A percentile compares a stretch with the other conserved stretches of the same genome.
Evolutionary conservation across 2,113 vertebrate genomes (phyloP).

Genomic region (Oxyura jamaicensis): DNA sequence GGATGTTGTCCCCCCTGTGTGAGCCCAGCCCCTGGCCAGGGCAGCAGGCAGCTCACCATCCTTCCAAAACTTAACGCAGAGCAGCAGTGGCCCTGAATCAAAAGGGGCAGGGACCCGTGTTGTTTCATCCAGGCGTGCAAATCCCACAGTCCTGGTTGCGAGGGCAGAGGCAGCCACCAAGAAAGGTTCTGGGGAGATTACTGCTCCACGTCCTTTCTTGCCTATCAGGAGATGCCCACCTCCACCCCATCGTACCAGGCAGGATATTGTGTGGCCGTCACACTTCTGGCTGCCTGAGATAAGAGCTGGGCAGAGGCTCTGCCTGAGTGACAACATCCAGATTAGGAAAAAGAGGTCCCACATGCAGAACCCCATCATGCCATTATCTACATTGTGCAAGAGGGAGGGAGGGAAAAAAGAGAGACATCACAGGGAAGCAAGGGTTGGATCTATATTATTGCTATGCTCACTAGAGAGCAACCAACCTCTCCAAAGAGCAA

Average conservation of each 20-base stretch:
- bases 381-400: not conserved
- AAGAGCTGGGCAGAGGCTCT: not conserved
- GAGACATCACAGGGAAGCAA: not conserved
- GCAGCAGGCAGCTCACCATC: not conserved
- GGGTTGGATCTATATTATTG: not conserved
- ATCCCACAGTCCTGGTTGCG: rapidly evolving
- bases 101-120: rapidly evolving
- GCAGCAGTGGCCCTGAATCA: not conserved
- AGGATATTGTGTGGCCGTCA: not conserved
- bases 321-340: not conserved
- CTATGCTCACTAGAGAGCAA: not conserved
- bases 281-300: not conserved
- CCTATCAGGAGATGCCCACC: rapidly evolving
- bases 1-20: rapidly evolving
- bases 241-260: not conserved
- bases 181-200: not conserved
- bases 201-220: not conserved
- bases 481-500: not conserved
- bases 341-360: not conserved
- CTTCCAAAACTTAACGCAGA: not conserved
- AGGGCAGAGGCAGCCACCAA: not conserved
- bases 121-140: rapidly evolving
- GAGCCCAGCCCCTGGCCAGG: not conserved
- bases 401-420: not conserved
- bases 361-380: not conserved